These are phyloP conservation scores for Carettochelys insculpta DNA, from an alignment of 2,113 vertebrate species.

Conservation along the genomic window DNA sequence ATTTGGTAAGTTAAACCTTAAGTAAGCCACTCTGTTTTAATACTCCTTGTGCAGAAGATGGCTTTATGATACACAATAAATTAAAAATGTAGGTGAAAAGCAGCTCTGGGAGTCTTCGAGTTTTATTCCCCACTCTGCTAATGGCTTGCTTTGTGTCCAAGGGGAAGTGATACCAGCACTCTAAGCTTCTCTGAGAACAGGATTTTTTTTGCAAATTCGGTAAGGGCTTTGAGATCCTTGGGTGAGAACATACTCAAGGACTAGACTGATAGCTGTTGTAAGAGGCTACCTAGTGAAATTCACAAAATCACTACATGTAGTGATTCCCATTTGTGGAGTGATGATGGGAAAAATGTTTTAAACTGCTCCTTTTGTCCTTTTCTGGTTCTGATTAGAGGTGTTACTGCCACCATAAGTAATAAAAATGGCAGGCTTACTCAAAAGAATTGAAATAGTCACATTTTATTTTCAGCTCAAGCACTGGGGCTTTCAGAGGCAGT, in stretches of 20 bases:
- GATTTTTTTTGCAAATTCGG: neutral
- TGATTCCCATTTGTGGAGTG: neutral
- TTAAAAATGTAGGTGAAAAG: neutral
- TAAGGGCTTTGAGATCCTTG: neutral
- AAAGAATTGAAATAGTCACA: neutral
- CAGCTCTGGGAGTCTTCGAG: neutral
- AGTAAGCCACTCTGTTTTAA: neutral
- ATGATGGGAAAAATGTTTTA: neutral
- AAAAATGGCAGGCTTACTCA: neutral
- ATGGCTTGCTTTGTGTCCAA: neutral
- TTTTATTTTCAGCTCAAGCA: slow-evolving; percentile 74
- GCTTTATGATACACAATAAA: neutral
- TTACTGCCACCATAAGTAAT: neutral
- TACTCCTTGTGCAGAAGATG: neutral
- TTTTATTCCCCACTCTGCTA: neutral
- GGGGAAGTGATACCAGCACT: neutral
- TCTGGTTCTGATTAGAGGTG: neutral
- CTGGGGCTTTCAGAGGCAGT: slow-evolving; percentile 78
- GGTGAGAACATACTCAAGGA: neutral
- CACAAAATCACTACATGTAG: neutral
- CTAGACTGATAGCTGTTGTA: neutral
- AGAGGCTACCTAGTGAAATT: neutral
- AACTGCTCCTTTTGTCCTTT: neutral
- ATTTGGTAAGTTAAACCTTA: slow-evolving; percentile 75
- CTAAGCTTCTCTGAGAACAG: neutral